phyloP scores from a whole-genome alignment of 2,797 vertebrate genomes.

The Enteromius trimaculatus region DNA sequence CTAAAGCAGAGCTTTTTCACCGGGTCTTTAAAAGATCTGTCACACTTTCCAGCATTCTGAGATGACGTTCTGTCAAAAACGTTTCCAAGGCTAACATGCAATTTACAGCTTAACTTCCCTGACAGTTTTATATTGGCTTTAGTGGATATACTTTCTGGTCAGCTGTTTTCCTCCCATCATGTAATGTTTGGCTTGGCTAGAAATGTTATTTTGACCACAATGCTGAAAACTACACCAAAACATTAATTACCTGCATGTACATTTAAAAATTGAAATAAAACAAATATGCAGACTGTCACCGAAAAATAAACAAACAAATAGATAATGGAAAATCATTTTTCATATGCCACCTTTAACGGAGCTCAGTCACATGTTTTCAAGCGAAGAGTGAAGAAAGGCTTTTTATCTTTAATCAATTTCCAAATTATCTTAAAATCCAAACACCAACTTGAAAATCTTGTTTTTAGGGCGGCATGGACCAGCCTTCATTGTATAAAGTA shows the following conservation, averaged over 20 bases:
- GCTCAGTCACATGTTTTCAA: background rate
- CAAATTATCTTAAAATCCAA: background rate
- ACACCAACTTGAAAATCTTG: background rate
- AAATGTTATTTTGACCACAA: slow-evolving; percentile 4
- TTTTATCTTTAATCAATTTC: background rate
- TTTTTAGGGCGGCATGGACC: background rate
- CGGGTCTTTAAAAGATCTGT: background rate
- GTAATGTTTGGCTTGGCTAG: background rate
- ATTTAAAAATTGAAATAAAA: background rate
- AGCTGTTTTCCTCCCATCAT: background rate
- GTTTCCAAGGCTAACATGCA: slow-evolving; percentile 6
- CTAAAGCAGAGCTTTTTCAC: slow-evolving; percentile 3
- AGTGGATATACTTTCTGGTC: slow-evolving; percentile 6
- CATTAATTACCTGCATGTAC: slow-evolving; percentile 15
- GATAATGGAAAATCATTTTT: background rate
- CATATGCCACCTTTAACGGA: background rate
- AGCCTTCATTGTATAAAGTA: background rate
- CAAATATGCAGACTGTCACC: background rate
- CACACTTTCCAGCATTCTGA: slow-evolving; percentile 5
- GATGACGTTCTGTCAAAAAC: background rate
- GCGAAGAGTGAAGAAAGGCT: background rate
- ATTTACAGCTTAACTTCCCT: slow-evolving; percentile 19
- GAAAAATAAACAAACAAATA: background rate
- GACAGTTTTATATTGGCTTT: slow-evolving; percentile 24
- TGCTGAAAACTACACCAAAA: background rate